Evolutionary conservation across 1,140 invertebrate species (phyloP), one percentile per base, ranked within the genome.

Genomic region (Drosophila gunungcola): DNA sequence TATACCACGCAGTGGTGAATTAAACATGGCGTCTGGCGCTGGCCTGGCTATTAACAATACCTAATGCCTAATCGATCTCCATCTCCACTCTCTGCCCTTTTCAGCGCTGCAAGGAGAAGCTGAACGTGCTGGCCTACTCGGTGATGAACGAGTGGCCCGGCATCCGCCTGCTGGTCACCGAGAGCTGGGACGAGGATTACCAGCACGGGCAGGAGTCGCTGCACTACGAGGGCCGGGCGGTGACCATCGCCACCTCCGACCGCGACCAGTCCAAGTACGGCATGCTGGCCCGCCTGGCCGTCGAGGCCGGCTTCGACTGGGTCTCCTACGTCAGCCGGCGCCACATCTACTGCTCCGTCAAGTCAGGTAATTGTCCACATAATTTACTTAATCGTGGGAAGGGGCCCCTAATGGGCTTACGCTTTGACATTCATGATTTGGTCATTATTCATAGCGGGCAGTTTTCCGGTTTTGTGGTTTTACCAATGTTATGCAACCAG

Each of bases 61-160:
- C 63, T 88, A 79, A 79, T 21, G 16, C 16, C 16, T 21, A 21
- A 21, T 21, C 16, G 16, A 21, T 21, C 16, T 77, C 75, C 69
- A 76, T 72, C 81, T 76, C 49, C 11, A 52, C 45, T 54, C 36
- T 65, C 42, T 55, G 36, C 34, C 32, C 43, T 73, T 81, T 80
- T 78, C 95, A 99, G 98, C 95, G 97, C 86, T 98, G 97, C 93
- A 98, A 98, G 93, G 98, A 99, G 93, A 99, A 98, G 92, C 93
- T 99, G 63, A 98, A 98, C 92, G 97, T 96, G 6, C 93, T 99
- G 88, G 98, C 98, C 25, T 98, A 99, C 90, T 97, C 97, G 64
- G 98, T 99, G 91, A 98, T 98, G 97, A 99, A 99, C 93, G 97
- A 98, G 91, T 99, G 98, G 98, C 98, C 98, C 0, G 97, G 97